Base-by-base conservation (phyloP, 2,888 invertebrate species). In the Anthophora plumipes region DNA sequence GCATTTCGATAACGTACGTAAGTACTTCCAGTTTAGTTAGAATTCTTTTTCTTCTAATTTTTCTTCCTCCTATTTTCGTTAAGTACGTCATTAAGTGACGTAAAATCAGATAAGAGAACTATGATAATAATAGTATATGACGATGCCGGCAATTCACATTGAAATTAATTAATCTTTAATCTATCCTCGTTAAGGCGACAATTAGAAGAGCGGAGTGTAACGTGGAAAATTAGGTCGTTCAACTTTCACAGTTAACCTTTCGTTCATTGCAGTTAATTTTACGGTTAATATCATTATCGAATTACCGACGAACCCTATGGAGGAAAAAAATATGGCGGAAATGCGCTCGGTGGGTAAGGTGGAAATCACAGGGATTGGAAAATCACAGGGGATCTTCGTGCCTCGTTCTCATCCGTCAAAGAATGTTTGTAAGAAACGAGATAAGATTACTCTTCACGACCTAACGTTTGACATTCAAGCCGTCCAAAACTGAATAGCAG, bases 161-260 rank as follows among this genome's bases (percentile, higher is more conserved):
- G 67, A 12, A 69, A 81, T 77, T 83, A 83, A 83, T 81, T 83
- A 77, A 81, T 81, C 80, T 70, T 68, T 82, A 77, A 80, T 82
- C 80, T 69, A 73, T 77, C 68, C 71, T 81, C 43, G 59, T 83
- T 81, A 60, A 68, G 25, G 69, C 64, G 73, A 43, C 64, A 85
- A 85, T 85, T 84, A 69, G 25, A 20, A 11, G 31, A 61, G 17
- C 39, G 48, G n/a, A 41, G 25, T 11, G 54, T 71, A 48, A 54
- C 41, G 52, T 50, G 48, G 39, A 55, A 78, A 78, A 77, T 79
- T 69, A 22, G 86, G 78, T 82, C 84, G 48, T 85, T 86, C 74
- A 77, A 82, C 80, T 54, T 73, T 71, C 17, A 12, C 6, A 77
- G 68, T 86, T 83, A 77, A 67, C 80, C 78, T 60, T 66, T 57